Base-by-base conservation (phyloP, 2,113 vertebrate species). In the Corythaeola cristata region DNA sequence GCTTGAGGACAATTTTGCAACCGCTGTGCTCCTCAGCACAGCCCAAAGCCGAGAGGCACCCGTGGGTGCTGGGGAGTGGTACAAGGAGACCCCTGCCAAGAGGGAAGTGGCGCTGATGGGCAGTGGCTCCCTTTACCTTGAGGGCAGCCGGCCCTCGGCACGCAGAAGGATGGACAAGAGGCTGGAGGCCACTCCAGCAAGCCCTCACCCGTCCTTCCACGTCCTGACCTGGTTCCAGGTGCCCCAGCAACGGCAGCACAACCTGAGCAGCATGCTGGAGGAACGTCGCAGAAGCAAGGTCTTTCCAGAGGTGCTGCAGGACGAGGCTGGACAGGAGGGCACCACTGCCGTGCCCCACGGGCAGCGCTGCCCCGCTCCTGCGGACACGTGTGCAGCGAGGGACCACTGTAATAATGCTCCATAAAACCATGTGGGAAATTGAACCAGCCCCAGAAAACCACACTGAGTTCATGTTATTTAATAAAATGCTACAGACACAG, bases 1-100 rank as follows among this genome's bases (percentile, higher is more conserved):
- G 45, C 24, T 0, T 7, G 45, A 60, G 20, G 52, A 37, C 15
- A 0, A 1, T 22, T 32, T 11, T 0, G 1, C 7, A 30, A 3
- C 33, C 1, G 0, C 33, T 5, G 53, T 1, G 39, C 58, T 67
- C 47, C 81, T 52, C n/a, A 49, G 44, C 60, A 10, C 0, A 0
- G 3, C 53, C 53, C 0, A 0, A 15, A 9, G 41, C 1, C 1
- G 1, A 50, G 52, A 52, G 23, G n/a, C 30, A 26, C 16, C 8
- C 1, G 1, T 1, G 10, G 4, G 33, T 0, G 6, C 32, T 37
- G 50, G 28, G 67, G 6, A 49, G 13, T 4, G 1, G 47, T 53
- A 17, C 20, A 4, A 27, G 49, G 66, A 9, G 8, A n/a, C 5
- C 16, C 5, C 33, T 15, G 47, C 9, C 0, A 5, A 32, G 59